These are phyloP conservation scores for Petroica traversi DNA, from an alignment of 2,113 vertebrate species.

Conservation along the genomic window DNA sequence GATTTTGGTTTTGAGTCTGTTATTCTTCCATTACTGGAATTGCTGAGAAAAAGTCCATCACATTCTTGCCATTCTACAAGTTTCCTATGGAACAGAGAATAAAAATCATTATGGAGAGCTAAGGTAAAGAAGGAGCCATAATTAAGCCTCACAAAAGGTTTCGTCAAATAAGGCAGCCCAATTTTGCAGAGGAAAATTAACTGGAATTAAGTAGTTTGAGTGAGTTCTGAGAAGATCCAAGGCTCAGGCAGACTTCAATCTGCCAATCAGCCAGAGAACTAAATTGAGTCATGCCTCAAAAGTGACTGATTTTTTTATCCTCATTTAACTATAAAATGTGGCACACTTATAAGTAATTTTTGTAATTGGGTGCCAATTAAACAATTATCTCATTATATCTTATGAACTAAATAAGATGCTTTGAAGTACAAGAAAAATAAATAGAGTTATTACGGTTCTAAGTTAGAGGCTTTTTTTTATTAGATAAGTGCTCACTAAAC, in stretches of 20 bases:
- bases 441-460: not conserved
- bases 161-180: not conserved
- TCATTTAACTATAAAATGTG: not conserved
- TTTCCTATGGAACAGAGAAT: not conserved
- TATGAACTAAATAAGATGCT: constrained; percentile 5
- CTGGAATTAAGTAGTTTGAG: not conserved
- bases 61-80: not conserved
- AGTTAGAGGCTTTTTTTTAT: not conserved
- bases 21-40: not conserved
- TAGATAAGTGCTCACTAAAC: not conserved
- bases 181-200: not conserved
- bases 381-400: constrained; percentile 44
- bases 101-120: not conserved
- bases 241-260: not conserved
- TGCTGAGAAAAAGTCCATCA: not conserved
- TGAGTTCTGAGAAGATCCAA: not conserved
- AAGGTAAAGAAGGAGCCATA: not conserved
- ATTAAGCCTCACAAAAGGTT: not conserved
- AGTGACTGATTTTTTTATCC: not conserved
- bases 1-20: not conserved
- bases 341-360: not conserved
- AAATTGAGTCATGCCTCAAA: not conserved
- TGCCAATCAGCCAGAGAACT: not conserved
- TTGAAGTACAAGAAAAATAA: constrained; percentile 32
- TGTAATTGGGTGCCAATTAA: constrained; percentile 12